Percentiles rank a stretch among this genome's conserved stretches.
These are phyloP conservation scores for Drosophila triauraria DNA, from an alignment of 1,140 invertebrate species.

Conservation along the genomic window DNA sequence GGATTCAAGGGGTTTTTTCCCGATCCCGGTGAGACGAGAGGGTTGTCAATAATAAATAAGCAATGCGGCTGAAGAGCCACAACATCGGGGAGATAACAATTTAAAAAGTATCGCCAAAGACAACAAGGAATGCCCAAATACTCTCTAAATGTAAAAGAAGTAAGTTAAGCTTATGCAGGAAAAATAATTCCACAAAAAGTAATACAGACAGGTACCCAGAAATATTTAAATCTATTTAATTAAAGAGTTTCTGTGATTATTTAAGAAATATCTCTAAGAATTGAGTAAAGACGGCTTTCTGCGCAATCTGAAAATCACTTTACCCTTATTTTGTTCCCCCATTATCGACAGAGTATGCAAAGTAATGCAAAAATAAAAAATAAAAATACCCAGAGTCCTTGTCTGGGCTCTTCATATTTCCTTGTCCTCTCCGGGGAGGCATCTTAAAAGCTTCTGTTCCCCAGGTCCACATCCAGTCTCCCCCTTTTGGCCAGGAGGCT, in stretches of 20 bases:
- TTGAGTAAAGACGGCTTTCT: neutral
- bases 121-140: neutral
- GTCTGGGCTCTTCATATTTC: constrained; percentile 25
- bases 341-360: constrained; percentile 18
- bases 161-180: no score
- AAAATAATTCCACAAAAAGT: no score
- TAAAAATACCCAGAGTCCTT: constrained; percentile 5
- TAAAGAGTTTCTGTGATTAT: no score
- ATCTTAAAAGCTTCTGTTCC: constrained; percentile 61
- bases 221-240: no score
- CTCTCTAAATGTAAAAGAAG: neutral
- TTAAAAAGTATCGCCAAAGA: neutral
- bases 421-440: constrained; percentile 29
- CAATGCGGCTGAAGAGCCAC: constrained; percentile 38
- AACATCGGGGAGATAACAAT: constrained; percentile 1
- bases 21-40: neutral
- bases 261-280: neutral
- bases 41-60: constrained; percentile 75
- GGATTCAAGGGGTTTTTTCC: neutral
- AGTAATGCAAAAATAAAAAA: constrained; percentile 10
- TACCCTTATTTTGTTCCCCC: neutral
- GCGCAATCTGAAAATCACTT: neutral
- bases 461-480: constrained; percentile 1
- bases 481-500: constrained; percentile 26
- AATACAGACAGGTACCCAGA: neutral